These are phyloP conservation scores for Gobiocypris rarus DNA, from an alignment of 2,113 vertebrate species.

Conservation along the genomic window DNA sequence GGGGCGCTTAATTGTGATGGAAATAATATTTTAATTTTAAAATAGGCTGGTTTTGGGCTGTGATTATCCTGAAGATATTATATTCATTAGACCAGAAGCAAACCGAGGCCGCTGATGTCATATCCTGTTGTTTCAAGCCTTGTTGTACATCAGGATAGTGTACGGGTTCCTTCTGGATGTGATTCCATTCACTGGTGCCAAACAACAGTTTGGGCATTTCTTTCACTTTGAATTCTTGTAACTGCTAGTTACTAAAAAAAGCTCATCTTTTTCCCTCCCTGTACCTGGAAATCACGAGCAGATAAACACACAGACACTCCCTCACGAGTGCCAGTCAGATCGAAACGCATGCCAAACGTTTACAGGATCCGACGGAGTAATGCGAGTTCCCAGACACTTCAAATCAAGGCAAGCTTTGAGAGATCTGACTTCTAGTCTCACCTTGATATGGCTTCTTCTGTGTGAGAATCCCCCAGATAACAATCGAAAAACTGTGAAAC, in stretches of 20 bases:
- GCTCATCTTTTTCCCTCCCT: neutral
- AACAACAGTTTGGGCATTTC: conserved; percentile 41
- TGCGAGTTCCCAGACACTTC: neutral
- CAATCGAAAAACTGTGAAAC: conserved; percentile 87
- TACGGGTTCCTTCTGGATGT: conserved; percentile 13
- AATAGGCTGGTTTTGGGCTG: neutral
- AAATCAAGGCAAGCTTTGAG: neutral
- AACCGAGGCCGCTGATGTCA: too few species aligned
- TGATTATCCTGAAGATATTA: too few species aligned
- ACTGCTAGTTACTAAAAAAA: conserved; percentile 11
- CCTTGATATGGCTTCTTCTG: conserved; percentile 98
- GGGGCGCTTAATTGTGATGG: neutral
- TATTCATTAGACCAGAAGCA: too few species aligned
- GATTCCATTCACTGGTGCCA: conserved; percentile 51
- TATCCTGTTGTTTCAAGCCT: too few species aligned
- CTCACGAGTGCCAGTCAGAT: neutral
- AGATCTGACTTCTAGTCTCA: conserved; percentile 60
- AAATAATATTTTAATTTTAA: neutral
- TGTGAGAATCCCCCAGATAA: conserved; percentile 95
- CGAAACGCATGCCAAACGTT: neutral
- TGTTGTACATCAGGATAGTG: neutral
- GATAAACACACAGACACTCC: conserved; percentile 18
- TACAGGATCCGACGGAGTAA: neutral
- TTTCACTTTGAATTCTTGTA: neutral
- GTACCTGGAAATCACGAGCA: neutral